A percentile compares a stretch with the other conserved stretches of the same genome.
phyloP scores from a whole-genome alignment of 2,888 invertebrate genomes.

The Zygothrica quintamaculata region DNA sequence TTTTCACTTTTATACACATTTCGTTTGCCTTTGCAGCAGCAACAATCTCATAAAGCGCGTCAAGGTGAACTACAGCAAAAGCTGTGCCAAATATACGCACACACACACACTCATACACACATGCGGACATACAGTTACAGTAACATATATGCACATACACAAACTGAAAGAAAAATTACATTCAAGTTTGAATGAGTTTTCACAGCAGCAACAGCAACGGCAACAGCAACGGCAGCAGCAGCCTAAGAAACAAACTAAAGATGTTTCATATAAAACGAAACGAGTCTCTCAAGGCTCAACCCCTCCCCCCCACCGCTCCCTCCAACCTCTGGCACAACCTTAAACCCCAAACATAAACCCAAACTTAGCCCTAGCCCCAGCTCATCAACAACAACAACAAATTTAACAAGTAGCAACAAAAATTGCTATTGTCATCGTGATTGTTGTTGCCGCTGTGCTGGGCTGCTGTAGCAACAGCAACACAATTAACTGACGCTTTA shows the following conservation, averaged over 20 bases:
- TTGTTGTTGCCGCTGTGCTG: slow-evolving; percentile 32
- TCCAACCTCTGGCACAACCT: no score
- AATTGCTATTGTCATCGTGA: slow-evolving; percentile 59
- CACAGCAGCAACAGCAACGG: no score
- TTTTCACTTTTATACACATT: slow-evolving; percentile 77
- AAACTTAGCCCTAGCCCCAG: slow-evolving; percentile 1
- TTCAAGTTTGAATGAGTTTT: slow-evolving; percentile 71
- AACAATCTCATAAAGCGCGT: slow-evolving; percentile 59
- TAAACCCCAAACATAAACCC: neutral
- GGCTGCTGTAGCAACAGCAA: slow-evolving; percentile 29
- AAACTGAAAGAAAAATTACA: slow-evolving; percentile 66
- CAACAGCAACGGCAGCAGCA: no score
- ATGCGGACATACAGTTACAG: slow-evolving; percentile 8
- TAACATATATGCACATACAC: slow-evolving; percentile 2
- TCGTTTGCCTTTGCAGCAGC: slow-evolving; percentile 59
- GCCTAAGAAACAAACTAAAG: slow-evolving; percentile 44
- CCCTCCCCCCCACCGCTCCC: neutral
- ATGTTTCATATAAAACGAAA: slow-evolving; percentile 36
- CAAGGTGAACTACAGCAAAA: slow-evolving; percentile 60
- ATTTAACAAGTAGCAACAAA: slow-evolving; percentile 46
- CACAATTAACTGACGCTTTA: slow-evolving; percentile 65
- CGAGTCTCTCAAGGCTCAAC: slow-evolving; percentile 57
- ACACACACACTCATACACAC: slow-evolving; percentile 5
- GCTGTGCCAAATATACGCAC: slow-evolving; percentile 6
- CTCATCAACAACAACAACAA: slow-evolving; percentile 39